Conservation (phyloP, 2,113 vertebrate genomes). For the Tichodroma muraria region DNA sequence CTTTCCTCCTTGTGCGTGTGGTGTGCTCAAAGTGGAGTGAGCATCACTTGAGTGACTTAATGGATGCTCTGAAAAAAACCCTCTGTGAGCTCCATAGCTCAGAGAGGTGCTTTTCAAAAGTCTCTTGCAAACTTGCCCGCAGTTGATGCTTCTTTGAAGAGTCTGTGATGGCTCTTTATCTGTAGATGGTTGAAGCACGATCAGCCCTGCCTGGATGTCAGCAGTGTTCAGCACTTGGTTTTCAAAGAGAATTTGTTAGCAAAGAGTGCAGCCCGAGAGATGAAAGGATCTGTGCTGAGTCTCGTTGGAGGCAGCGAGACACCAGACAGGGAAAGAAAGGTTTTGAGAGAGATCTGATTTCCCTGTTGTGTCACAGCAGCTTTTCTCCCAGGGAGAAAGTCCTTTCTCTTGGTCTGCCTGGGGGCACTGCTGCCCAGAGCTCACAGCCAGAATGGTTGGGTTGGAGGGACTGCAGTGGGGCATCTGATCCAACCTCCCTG, state of each 20-base stretch:
- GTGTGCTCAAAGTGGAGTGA: neutral
- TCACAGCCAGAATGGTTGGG: neutral
- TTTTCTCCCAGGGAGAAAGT: neutral
- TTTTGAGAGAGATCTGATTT: neutral
- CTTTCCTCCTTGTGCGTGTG: rapidly evolving
- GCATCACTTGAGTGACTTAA: neutral
- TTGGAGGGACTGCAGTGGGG: neutral
- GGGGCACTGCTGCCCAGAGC: neutral
- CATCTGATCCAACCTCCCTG: neutral
- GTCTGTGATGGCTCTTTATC: neutral
- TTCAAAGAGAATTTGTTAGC: slow-evolving; percentile 59
- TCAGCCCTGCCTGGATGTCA: slow-evolving; percentile 12
- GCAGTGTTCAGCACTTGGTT: neutral
- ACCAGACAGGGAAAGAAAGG: neutral
- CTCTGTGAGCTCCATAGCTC: neutral
- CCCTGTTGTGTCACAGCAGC: neutral
- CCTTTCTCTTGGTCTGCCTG: neutral
- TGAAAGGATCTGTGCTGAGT: neutral
- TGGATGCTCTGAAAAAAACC: neutral
- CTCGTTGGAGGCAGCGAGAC: neutral
- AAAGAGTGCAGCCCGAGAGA: neutral
- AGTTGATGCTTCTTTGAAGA: slow-evolving; percentile 51
- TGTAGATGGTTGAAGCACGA: neutral
- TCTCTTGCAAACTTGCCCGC: neutral
- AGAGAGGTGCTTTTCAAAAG: neutral